Evolutionary conservation across 2,888 invertebrate species (phyloP).

Genomic region (Caenorhabditis panamensis): DNA sequence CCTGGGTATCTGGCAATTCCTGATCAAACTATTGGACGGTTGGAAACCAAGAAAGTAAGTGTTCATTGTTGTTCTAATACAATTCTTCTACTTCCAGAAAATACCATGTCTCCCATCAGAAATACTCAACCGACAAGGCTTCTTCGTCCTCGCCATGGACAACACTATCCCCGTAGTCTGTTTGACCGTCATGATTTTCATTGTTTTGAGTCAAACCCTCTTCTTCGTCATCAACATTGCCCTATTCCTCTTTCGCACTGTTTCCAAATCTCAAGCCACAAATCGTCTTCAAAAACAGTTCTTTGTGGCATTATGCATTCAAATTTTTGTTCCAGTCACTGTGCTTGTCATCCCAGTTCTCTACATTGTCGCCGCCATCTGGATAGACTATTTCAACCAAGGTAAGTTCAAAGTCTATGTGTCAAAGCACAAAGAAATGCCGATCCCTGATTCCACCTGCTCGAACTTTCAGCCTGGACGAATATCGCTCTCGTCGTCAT

Average conservation of each 20-base stretch:
- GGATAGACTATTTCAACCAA: constrained; percentile 43
- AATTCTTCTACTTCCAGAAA: constrained; percentile 12
- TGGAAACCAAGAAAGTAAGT: background rate
- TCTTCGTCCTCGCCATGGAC: constrained; percentile 27
- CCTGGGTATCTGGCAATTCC: constrained; percentile 44
- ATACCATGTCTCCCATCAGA: constrained; percentile 38
- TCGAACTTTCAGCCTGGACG: constrained; percentile 17
- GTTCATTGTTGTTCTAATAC: too few relatives aligned
- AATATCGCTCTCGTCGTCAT: constrained; percentile 26
- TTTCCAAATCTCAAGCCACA: constrained; percentile 34
- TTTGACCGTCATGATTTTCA: constrained; percentile 17
- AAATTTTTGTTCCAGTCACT: constrained; percentile 25
- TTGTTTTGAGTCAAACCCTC: constrained; percentile 7
- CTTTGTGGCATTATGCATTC: constrained; percentile 44
- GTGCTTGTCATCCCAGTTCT: constrained; percentile 26
- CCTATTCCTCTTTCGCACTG: constrained; percentile 26
- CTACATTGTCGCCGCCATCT: constrained; percentile 25
- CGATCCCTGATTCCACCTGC: background rate
- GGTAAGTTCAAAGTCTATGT: constrained; percentile 9
- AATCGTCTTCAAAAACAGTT: constrained; percentile 47
- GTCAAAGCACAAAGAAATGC: background rate
- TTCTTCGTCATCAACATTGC: constrained; percentile 22
- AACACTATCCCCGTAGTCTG: constrained; percentile 36
- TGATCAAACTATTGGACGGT: constrained; percentile 15
- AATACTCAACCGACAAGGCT: constrained; percentile 31